Evolutionary conservation across 2,113 vertebrate species (phyloP), one percentile per base, ranked within the genome.

Genomic region (Murina feae): DNA sequence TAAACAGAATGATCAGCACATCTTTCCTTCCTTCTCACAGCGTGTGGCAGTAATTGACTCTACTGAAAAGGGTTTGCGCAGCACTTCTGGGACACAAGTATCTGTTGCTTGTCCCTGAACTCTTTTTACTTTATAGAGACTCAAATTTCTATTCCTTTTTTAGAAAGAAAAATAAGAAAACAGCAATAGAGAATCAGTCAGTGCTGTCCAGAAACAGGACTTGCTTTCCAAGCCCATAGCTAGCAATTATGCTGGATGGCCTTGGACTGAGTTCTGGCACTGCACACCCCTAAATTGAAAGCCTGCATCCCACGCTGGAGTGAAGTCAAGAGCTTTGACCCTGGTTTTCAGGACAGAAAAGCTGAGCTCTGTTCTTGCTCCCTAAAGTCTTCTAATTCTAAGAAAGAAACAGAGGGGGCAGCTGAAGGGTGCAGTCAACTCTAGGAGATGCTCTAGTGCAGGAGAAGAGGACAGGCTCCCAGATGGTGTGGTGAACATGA

Each of bases 211-310:
- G 89, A 96, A 92, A 85, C 76, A 93, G 30, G 83, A 84, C 71
- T 95, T 93, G 60, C 66, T 93, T 97, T 87, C 96, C 91, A 96
- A 97, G 71, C 68, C 89, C 72, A 65, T 37, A 97, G 94, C 95
- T 96, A 97, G 94, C 90, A 97, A 97, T 97, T 97, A 97, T 23
- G 82, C 42, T 74, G 76, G 75, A 88, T 84, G 95, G 93, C 76
- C 71, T 91, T 76, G 39, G 68, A 85, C 65, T 39, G 30, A 84
- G 63, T 51, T 66, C 90, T 93, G 91, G 86, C 66, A 65, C 23
- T 23, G 44, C 81, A 89, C 93, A 51, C 21, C 39, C 87, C 81
- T 94, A 96, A 97, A 97, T 96, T 97, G 96, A 97, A 97, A 96
- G 95, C 65, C 86, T 95, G 72, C 28, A 39, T 91, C 93, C 87